Evolutionary conservation across 2,888 invertebrate genomes (phyloP).

Genomic region (Thereva nobilitata): DNA sequence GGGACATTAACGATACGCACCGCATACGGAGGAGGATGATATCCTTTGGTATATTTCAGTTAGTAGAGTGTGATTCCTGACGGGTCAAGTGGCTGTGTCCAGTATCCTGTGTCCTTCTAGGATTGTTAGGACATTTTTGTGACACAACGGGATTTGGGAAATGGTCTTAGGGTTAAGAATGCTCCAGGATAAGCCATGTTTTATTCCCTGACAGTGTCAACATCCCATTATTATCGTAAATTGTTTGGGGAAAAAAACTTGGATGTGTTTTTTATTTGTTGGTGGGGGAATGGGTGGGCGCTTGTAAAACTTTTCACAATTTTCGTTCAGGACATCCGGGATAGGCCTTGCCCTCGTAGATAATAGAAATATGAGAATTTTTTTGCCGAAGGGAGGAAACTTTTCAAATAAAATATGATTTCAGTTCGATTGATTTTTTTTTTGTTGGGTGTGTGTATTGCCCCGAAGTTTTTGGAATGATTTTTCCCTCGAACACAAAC

Average conservation of each 20-base stretch:
- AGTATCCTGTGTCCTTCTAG: background rate
- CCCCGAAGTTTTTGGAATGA: too few species aligned
- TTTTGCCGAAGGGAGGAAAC: too few species aligned
- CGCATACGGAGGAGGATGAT: conserved; percentile 14
- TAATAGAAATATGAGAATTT: too few species aligned
- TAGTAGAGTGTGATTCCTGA: conserved; percentile 24
- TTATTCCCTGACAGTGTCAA: conserved; percentile 28
- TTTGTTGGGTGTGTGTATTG: too few species aligned
- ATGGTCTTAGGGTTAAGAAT: conserved; percentile 11
- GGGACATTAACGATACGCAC: conserved; percentile 30
- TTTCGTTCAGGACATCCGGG: too few species aligned
- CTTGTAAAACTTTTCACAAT: too few species aligned
- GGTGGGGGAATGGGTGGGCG: too few species aligned
- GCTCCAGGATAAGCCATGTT: conserved; percentile 17
- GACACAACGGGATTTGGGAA: conserved; percentile 24
- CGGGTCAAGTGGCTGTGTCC: conserved; percentile 30
- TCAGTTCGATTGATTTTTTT: too few species aligned
- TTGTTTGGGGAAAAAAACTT: conserved; percentile 12
- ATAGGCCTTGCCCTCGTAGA: too few species aligned
- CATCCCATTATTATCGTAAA: conserved; percentile 8
- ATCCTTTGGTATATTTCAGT: background rate
- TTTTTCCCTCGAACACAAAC: too few species aligned
- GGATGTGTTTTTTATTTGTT: conserved; percentile 21
- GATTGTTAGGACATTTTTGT: conserved; percentile 29
- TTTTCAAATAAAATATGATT: too few species aligned